Evolutionary conservation across 1,140 invertebrate genomes (phyloP).

Genomic region (Zaprionus ornatus): DNA sequence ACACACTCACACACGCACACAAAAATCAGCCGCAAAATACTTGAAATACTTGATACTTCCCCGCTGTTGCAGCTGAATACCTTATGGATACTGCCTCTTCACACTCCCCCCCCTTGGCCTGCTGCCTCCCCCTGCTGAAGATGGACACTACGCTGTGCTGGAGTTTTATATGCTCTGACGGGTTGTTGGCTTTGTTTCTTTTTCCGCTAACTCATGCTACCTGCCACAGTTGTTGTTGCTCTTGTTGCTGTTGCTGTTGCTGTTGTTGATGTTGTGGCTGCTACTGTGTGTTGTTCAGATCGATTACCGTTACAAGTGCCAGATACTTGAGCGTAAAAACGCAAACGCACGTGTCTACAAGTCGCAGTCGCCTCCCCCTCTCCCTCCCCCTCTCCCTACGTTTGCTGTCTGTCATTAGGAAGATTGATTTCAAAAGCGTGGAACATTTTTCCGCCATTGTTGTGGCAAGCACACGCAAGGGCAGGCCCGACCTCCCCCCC

Average conservation of each 20-base stretch:
- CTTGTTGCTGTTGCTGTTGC: slow-evolving; percentile 15
- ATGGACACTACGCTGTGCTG: not conserved
- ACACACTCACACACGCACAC: not conserved
- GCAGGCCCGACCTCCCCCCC: not conserved
- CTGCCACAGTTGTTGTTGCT: not conserved
- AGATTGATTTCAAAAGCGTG: slow-evolving; percentile 76
- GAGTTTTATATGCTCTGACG: slow-evolving; percentile 31
- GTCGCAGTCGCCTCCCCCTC: slow-evolving; percentile 20
- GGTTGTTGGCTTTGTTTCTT: slow-evolving; percentile 33
- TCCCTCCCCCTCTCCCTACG: slow-evolving; percentile 20
- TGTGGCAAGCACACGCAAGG: slow-evolving; percentile 55
- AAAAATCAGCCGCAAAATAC: not conserved
- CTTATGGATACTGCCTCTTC: not conserved
- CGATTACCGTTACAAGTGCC: slow-evolving; percentile 76
- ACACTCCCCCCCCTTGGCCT: not conserved
- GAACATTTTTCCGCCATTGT: slow-evolving; percentile 60
- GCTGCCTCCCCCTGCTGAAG: not conserved
- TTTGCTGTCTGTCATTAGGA: slow-evolving; percentile 72
- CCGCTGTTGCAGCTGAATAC: not conserved
- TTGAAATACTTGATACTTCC: slow-evolving; percentile 4
- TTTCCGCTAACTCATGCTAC: slow-evolving; percentile 43
- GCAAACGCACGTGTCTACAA: slow-evolving; percentile 73
- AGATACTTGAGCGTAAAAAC: slow-evolving; percentile 78
- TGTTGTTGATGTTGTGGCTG: slow-evolving; percentile 56
- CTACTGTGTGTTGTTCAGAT: slow-evolving; percentile 67